A percentile compares a stretch with the other conserved stretches of the same genome.
Evolutionary conservation across 2,113 vertebrate species (phyloP).

Genomic region (Caracal caracal): DNA sequence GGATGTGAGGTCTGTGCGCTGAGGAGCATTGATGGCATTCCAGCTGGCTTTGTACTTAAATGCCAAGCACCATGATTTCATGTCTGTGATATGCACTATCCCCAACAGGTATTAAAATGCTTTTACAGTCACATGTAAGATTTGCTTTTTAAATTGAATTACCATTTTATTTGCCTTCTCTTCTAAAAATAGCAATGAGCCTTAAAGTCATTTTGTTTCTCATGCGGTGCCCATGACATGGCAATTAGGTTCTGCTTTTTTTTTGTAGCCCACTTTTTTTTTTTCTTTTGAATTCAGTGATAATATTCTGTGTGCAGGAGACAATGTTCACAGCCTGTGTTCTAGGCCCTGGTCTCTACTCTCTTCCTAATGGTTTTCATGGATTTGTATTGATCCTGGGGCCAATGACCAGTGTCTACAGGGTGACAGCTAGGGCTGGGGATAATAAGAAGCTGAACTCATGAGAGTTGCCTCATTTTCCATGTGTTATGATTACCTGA

Average conservation of each 20-base stretch:
- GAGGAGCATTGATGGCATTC: neutral
- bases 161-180: slow-evolving; percentile 41
- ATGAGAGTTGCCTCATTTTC: neutral
- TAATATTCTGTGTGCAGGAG: neutral
- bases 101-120: slow-evolving; percentile 44
- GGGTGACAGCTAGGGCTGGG: neutral
- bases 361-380: neutral
- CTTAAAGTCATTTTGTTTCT: neutral
- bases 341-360: neutral
- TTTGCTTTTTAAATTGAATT: slow-evolving; percentile 57
- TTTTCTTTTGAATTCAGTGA: neutral
- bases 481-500: neutral
- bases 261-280: neutral
- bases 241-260: slow-evolving; percentile 7
- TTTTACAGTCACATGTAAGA: slow-evolving; percentile 29
- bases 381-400: neutral
- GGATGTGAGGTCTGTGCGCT: slow-evolving; percentile 18
- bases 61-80: slow-evolving; percentile 36
- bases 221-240: neutral
- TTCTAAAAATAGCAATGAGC: slow-evolving; percentile 59
- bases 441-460: neutral
- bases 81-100: neutral
- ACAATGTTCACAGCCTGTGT: neutral
- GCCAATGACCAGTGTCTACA: neutral
- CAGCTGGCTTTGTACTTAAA: slow-evolving; percentile 40